phyloP scores from a whole-genome alignment of 2,113 vertebrate genomes.

The Daubentonia madagascariensis region DNA sequence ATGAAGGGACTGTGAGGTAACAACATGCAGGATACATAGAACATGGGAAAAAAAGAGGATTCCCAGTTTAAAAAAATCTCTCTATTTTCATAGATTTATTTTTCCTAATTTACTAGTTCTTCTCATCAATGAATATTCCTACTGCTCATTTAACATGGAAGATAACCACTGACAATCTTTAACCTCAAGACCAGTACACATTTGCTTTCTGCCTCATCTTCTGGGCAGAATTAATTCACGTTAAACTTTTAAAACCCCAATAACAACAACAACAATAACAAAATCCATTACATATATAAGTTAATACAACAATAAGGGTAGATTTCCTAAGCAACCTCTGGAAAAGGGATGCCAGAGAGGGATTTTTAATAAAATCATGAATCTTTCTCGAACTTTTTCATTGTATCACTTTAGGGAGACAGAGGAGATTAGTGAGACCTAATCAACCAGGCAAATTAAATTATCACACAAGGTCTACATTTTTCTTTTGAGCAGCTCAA shows the following conservation, averaged over 20 bases:
- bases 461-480: conserved; percentile 57
- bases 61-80: neutral
- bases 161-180: neutral
- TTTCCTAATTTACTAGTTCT: neutral
- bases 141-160: neutral
- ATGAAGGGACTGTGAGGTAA: neutral
- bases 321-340: neutral
- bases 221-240: neutral
- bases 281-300: neutral
- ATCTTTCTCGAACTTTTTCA: conserved; percentile 61
- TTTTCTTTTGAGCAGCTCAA: conserved; percentile 60
- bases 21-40: neutral
- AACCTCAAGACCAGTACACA: neutral
- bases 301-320: neutral
- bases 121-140: neutral
- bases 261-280: neutral
- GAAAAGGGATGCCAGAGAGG: neutral
- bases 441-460: conserved; percentile 71
- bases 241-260: neutral
- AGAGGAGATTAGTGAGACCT: conserved; percentile 40
- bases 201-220: neutral
- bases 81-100: neutral
- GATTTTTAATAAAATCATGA: conserved; percentile 44
- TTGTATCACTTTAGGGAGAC: conserved; percentile 48
- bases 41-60: neutral